Conservation (phyloP, 2,113 vertebrate species). For the Ia io region DNA sequence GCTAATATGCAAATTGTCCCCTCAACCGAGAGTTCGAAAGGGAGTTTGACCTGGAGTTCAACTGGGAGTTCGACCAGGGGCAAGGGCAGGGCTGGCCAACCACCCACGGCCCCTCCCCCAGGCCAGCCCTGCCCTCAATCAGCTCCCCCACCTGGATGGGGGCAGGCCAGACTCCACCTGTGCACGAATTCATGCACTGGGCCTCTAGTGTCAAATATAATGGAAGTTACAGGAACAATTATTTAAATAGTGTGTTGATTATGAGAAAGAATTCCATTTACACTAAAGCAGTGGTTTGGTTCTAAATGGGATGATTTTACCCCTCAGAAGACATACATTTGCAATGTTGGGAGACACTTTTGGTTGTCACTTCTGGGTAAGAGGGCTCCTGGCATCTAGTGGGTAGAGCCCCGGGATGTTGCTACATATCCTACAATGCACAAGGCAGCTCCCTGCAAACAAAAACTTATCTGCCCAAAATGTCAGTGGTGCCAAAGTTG, state of each 20-base stretch:
- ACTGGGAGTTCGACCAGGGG: no score
- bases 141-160: no score
- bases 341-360: not conserved
- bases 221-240: not conserved
- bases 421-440: not conserved
- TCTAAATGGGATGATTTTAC: not conserved
- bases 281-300: not conserved
- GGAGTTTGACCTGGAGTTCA: no score
- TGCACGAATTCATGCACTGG: no score
- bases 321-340: not conserved
- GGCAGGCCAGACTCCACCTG: no score
- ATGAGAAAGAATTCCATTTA: not conserved
- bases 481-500: not conserved
- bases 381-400: not conserved
- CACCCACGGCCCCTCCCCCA: no score
- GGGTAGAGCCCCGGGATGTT: not conserved
- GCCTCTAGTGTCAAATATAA: not conserved
- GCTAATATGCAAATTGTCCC: no score
- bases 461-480: not conserved
- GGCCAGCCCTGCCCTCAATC: no score
- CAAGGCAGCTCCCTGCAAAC: not conserved
- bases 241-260: not conserved
- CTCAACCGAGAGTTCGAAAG: no score
- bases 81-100: no score
- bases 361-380: not conserved